Evolutionary conservation across 2,113 vertebrate genomes (phyloP).

Genomic region (Colinus virginianus): DNA sequence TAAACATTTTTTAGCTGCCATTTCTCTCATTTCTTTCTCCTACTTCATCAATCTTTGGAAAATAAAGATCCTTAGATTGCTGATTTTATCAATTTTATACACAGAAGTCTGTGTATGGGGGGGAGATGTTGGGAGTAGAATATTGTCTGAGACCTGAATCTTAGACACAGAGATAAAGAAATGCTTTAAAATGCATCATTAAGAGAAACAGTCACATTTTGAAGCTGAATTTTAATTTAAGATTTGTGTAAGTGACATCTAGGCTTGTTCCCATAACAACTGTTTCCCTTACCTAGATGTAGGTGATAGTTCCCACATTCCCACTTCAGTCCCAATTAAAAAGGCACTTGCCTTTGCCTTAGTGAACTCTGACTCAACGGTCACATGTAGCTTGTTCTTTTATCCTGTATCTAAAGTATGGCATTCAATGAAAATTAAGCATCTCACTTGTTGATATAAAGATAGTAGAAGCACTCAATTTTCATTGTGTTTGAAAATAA

Average conservation of each 20-base stretch:
- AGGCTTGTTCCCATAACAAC: background rate
- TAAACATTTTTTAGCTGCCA: background rate
- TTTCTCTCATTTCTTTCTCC: background rate
- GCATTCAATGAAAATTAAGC: background rate
- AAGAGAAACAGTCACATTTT: background rate
- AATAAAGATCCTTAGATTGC: background rate
- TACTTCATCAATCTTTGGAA: background rate
- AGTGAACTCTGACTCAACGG: background rate
- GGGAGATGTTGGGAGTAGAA: background rate
- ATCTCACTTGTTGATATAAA: background rate
- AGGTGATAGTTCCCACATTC: background rate
- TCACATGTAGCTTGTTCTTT: background rate
- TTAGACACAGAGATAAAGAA: background rate
- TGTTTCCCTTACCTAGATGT: background rate
- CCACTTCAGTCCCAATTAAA: background rate
- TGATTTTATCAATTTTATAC: background rate
- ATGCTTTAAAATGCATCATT: background rate
- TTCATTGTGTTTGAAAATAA: background rate
- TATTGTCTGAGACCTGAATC: rapidly evolving
- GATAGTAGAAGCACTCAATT: background rate
- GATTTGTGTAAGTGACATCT: background rate
- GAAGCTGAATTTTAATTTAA: background rate
- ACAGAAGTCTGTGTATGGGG: background rate
- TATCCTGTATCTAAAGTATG: background rate
- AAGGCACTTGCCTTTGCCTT: too few relatives aligned